Percentiles rank a stretch among this genome's conserved stretches.
Evolutionary conservation across 2,797 vertebrate species (phyloP).

Genomic region (Eulemur albifrons): DNA sequence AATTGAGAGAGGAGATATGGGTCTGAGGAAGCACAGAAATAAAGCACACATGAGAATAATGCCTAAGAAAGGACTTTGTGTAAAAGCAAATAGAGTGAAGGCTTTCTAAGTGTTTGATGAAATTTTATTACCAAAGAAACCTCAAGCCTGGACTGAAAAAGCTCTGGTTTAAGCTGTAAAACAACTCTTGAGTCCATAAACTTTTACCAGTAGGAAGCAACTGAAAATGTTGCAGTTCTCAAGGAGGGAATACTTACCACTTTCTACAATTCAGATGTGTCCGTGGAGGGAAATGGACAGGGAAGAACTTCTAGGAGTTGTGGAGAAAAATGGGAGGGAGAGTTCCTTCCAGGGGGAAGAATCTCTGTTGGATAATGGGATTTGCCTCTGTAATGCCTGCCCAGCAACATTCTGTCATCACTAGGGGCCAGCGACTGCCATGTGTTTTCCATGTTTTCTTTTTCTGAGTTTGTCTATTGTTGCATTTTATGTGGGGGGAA

Average conservation of each 20-base stretch:
- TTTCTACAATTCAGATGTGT: neutral
- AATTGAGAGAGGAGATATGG: neutral
- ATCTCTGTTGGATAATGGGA: neutral
- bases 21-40: neutral
- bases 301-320: neutral
- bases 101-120: neutral
- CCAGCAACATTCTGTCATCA: neutral
- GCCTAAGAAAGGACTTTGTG: neutral
- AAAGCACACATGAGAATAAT: neutral
- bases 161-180: neutral
- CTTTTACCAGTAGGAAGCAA: neutral
- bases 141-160: neutral
- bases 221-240: neutral
- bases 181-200: neutral
- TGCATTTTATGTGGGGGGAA: neutral
- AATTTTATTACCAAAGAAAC: neutral
- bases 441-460: neutral
- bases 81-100: neutral
- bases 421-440: too few relatives aligned
- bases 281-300: neutral
- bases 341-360: neutral
- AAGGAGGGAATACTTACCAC: neutral
- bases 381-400: neutral
- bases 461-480: neutral
- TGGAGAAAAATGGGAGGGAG: neutral